phyloP scores from a whole-genome alignment of 2,113 vertebrate species.

The Melanotaenia duboulayi region DNA sequence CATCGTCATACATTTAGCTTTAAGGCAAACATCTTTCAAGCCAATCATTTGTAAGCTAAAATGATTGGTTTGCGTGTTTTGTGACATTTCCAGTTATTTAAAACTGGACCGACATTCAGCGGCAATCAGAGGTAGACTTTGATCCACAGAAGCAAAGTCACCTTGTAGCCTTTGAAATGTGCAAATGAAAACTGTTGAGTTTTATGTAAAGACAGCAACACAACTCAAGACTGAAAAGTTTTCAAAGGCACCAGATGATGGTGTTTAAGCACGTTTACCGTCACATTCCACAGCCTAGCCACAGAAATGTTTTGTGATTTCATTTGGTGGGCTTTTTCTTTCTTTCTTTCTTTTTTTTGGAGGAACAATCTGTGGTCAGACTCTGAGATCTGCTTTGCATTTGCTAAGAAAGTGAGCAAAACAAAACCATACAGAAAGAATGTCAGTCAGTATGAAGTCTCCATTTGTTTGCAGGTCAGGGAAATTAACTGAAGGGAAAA shows the following conservation, averaged over 20 bases:
- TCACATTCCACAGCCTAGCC: conserved; percentile 66
- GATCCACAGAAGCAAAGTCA: conserved; percentile 17
- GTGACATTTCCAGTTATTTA: conserved; percentile 3
- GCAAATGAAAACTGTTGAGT: conserved; percentile 10
- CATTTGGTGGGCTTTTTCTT: conserved; percentile 40
- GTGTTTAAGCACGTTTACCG: conserved; percentile 49
- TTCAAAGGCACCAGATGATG: conserved; percentile 29
- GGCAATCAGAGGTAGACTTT: not conserved
- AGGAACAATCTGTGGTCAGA: conserved; percentile 71
- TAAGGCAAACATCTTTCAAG: conserved; percentile 1
- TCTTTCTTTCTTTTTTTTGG: not conserved
- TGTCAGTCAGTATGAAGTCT: conserved; percentile 55
- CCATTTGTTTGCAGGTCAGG: conserved; percentile 57
- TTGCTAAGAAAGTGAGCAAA: conserved; percentile 65
- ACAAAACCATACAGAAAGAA: conserved; percentile 60
- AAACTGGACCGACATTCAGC: not conserved
- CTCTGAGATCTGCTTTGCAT: conserved; percentile 67
- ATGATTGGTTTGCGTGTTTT: conserved; percentile 45
- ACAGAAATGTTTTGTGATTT: conserved; percentile 76
- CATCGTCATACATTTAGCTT: conserved; percentile 6
- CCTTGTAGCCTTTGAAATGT: conserved; percentile 14
- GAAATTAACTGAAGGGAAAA: conserved; percentile 46
- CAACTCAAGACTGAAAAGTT: not conserved
- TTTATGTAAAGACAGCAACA: conserved; percentile 25
- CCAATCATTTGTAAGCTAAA: conserved; percentile 46